Evolutionary conservation across 2,797 vertebrate species (phyloP), one percentile per base, ranked within the genome.

Genomic region (Ptychobarbus kaznakovi): DNA sequence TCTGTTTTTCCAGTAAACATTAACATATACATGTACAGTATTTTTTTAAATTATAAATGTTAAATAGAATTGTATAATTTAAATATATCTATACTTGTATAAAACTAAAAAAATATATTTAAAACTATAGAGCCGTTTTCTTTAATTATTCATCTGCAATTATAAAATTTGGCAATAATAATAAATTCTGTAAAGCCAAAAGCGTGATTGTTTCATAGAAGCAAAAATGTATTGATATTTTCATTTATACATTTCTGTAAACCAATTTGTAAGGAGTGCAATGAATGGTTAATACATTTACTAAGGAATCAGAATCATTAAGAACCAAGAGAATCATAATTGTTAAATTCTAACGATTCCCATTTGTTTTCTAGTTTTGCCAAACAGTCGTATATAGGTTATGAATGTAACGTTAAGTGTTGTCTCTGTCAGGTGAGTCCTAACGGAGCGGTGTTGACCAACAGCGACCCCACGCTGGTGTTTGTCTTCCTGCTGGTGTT

Each of bases 381-480:
- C 61, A 2, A 35, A 12, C 46, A 77, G 13, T 28, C 7, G n/a
- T 18, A 7, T 46, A 2, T 25, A 25, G 6, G 0, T 40, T 12
- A 56, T 25, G 20, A 22, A 22, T 56, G 53, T 56, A 22, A 56
- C 53, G 3, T 56, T 20, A n/a, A n/a, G 22, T 84, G 32, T 66
- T 79, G 28, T 81, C 51, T 76, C 4, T 89, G 87, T 79, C 80
- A 99, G 98, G 96, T 98, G 89, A 97, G 96, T 5, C 94, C 95
- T 4, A 95, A 96, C 0, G 96, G 97, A 84, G 97, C 98, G 0
- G 98, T 99, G 80, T 94, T 99, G 88, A 93, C 94, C 49, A 93
- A 94, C 93, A 99, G 98, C 0, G 97, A 99, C 91, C 98, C 98
- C 53, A 96, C 95, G 0, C 93, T 99, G 90, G 95, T 99, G 63